These are phyloP conservation scores for Xanthostigma xanthostigma DNA, from an alignment of 2,888 invertebrate genomes.

Conservation along the genomic window DNA sequence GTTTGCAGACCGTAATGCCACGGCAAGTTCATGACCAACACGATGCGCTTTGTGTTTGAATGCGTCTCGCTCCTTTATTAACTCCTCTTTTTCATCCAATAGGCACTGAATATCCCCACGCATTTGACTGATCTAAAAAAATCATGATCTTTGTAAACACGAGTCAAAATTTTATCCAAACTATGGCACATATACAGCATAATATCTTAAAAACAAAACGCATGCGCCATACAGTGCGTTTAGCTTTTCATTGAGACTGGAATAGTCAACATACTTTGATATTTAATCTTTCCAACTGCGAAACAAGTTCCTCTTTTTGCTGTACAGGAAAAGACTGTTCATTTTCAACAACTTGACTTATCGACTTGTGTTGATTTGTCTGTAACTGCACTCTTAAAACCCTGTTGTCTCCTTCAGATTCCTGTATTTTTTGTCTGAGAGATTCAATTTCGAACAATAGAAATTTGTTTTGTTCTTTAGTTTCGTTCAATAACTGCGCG, in stretches of 20 bases:
- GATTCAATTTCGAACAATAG: slow-evolving; percentile 45
- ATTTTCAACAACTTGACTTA: slow-evolving; percentile 5
- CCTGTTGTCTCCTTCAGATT: slow-evolving; percentile 53
- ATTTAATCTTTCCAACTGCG: slow-evolving; percentile 47
- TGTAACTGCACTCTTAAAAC: slow-evolving; percentile 37
- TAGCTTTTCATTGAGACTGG: no score
- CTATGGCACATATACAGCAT: no score
- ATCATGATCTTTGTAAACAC: not conserved
- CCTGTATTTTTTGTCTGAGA: slow-evolving; percentile 52
- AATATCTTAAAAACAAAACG: no score
- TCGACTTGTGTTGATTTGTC: slow-evolving; percentile 14
- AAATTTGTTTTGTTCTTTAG: slow-evolving; percentile 41
- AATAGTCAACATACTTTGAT: slow-evolving; percentile 34
- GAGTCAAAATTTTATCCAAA: not conserved
- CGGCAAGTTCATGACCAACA: slow-evolving; percentile 63
- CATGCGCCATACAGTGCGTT: no score
- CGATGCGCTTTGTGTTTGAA: slow-evolving; percentile 72
- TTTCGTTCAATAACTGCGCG: slow-evolving; percentile 40
- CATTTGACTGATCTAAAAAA: slow-evolving; percentile 49
- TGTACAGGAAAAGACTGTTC: slow-evolving; percentile 33
- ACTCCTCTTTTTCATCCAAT: slow-evolving; percentile 73
- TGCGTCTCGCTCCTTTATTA: slow-evolving; percentile 64
- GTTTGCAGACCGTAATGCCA: slow-evolving; percentile 37
- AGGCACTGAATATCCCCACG: slow-evolving; percentile 62
- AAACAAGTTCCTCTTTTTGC: slow-evolving; percentile 50